These are phyloP conservation scores for Tetranychus truncatus DNA, from an alignment of 2,888 invertebrate species.

Conservation along the genomic window DNA sequence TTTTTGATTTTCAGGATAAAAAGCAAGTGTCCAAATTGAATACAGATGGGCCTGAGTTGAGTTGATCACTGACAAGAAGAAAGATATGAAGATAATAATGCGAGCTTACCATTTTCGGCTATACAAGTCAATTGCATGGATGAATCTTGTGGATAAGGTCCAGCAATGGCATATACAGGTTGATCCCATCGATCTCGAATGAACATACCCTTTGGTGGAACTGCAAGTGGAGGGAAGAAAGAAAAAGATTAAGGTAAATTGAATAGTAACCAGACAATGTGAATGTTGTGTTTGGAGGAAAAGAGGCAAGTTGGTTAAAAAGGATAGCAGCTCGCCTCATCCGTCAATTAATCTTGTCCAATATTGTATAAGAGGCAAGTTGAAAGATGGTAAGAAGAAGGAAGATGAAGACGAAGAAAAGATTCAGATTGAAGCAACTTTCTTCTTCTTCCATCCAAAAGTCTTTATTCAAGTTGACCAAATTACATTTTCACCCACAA, in stretches of 20 bases:
- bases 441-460: background rate
- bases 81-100: background rate
- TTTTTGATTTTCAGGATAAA: too few species aligned
- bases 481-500: background rate
- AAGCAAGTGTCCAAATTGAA: too few species aligned
- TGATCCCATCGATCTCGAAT: slow-evolving; percentile 13
- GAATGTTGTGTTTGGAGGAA: background rate
- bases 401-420: background rate
- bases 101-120: slow-evolving; percentile 12
- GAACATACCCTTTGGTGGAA: slow-evolving; percentile 12
- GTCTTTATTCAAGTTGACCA: background rate
- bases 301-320: background rate
- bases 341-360: background rate
- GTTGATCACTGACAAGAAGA: too few species aligned
- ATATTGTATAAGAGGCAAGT: background rate
- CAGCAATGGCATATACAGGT: slow-evolving; percentile 15
- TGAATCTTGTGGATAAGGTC: slow-evolving; percentile 12
- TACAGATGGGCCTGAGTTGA: too few species aligned
- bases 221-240: background rate
- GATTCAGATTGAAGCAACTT: background rate
- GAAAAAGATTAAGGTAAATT: background rate
- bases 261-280: background rate
- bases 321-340: background rate
- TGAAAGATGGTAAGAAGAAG: background rate
- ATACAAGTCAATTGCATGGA: slow-evolving; percentile 10